Conservation (phyloP, 2,888 invertebrate species). For the Lasioglossum zephyrum region DNA sequence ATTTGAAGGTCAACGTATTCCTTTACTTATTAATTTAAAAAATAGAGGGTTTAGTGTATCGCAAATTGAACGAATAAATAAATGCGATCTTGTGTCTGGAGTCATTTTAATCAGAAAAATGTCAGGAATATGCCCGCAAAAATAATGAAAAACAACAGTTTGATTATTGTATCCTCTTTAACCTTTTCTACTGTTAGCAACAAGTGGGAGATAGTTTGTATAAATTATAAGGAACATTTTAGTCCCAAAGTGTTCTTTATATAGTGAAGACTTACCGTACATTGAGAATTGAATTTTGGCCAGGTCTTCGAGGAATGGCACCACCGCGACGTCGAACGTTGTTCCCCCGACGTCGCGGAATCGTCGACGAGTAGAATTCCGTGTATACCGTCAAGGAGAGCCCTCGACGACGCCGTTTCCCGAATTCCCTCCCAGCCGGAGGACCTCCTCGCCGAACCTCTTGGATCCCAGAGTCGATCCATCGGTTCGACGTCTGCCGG, state of each 20-base stretch:
- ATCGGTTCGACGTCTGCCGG: slow-evolving; percentile 19
- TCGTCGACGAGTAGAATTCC: slow-evolving; percentile 74
- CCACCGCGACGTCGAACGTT: slow-evolving; percentile 19
- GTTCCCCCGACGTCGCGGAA: slow-evolving; percentile 34
- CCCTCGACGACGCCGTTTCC: slow-evolving; percentile 64
- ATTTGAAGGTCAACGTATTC: too few relatives aligned
- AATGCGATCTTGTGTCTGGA: too few relatives aligned
- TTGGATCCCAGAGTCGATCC: slow-evolving; percentile 64
- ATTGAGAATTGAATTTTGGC: neutral
- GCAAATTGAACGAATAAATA: too few relatives aligned
- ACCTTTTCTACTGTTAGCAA: neutral
- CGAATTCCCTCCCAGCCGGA: slow-evolving; percentile 71
- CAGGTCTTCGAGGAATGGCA: neutral
- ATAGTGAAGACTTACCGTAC: neutral
- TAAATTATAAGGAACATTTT: neutral
- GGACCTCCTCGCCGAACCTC: slow-evolving; percentile 45
- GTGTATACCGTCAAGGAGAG: slow-evolving; percentile 64
- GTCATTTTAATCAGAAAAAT: neutral
- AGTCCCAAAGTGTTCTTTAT: neutral
- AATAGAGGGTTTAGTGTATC: too few relatives aligned
- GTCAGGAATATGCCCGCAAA: neutral
- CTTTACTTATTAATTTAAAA: too few relatives aligned
- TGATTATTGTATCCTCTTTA: neutral
- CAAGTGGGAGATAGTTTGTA: neutral
- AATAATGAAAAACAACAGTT: neutral